phyloP scores from a whole-genome alignment of 2,888 invertebrate species.

The Fragum whitleyi region DNA sequence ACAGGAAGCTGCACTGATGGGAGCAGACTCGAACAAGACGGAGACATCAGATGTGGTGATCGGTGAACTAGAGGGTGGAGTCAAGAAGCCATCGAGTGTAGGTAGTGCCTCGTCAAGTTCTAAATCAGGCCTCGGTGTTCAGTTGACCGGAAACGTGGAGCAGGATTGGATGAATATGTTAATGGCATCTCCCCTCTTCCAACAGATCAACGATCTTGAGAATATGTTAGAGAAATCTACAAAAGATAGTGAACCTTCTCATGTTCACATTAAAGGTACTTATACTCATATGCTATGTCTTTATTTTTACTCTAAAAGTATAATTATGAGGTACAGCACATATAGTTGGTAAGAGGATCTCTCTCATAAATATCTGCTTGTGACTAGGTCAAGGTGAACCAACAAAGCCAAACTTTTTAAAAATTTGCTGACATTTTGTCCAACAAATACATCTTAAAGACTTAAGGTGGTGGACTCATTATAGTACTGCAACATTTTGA shows the following conservation, averaged over 20 bases:
- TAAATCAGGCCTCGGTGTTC: constrained; percentile 35
- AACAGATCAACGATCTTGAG: constrained; percentile 83
- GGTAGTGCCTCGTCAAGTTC: neutral
- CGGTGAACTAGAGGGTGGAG: constrained; percentile 54
- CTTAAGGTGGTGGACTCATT: no score
- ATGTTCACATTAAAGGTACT: constrained; percentile 58
- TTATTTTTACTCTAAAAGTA: constrained; percentile 2
- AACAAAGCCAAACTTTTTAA: no score
- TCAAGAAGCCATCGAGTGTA: constrained; percentile 37
- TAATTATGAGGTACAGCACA: no score
- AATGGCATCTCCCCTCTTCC: constrained; percentile 83
- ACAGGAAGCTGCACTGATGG: constrained; percentile 66
- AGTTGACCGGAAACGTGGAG: constrained; percentile 75
- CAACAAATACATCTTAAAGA: no score
- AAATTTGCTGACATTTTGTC: no score
- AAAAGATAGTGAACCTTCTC: constrained; percentile 38
- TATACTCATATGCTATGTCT: no score
- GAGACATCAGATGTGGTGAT: constrained; percentile 54
- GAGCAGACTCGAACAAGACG: constrained; percentile 55
- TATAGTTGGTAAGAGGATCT: no score
- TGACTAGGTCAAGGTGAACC: no score
- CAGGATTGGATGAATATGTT: constrained; percentile 83
- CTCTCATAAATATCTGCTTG: no score
- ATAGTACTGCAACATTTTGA: no score
- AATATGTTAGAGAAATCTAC: constrained; percentile 78